Base-by-base conservation (phyloP, 35 echinoderm and acorn worm species). In the Anneissia japonica region DNA sequence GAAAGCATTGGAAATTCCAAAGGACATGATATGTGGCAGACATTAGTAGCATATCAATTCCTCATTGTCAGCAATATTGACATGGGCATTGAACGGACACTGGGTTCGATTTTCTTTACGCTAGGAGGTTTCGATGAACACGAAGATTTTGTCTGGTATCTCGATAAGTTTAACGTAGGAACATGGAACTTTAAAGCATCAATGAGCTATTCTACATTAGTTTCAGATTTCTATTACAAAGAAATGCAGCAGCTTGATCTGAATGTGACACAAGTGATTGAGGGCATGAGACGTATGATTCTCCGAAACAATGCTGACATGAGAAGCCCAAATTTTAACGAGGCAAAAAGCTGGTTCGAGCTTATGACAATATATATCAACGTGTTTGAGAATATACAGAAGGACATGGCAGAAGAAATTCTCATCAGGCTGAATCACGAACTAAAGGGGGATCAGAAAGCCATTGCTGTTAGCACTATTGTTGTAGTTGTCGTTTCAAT, bases 31-130 rank as follows among this genome's bases (percentile, higher is more conserved):
- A 34, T 90, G 29, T 92, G 91, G 91, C 91, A 92, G 81, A 88
- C 77, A 30, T 75, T 92, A 21, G 91, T 92, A 23, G 86, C 91
- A 17, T 92, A 92, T 76, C 91, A 92, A 75, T 82, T 92, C 45
- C 91, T 92, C 14, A 92, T 92, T 40, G 91, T 92, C 37, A 92
- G 86, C 74, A 92, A 92, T 75, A 86, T 92, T 23, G 92, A 90
- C 31, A 89, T 84, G 6, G 91, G 86, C 19, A 93, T 93, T 40
- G 92, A 93, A 31, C 87, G 91, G 1, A 92, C 91, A 51, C 86
- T 92, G 6, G 91, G 91, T 28, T 74, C 91, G 0, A 81, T 92
- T 33, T 92, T 92, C 81, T 92, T 77, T 37, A 77, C 85, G 23
- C 74, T 74, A 0, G 91, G 92, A 13, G 82, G 83, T 3, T 89